phyloP scores from a whole-genome alignment of 2,113 vertebrate species.

The Passerina amoena region DNA sequence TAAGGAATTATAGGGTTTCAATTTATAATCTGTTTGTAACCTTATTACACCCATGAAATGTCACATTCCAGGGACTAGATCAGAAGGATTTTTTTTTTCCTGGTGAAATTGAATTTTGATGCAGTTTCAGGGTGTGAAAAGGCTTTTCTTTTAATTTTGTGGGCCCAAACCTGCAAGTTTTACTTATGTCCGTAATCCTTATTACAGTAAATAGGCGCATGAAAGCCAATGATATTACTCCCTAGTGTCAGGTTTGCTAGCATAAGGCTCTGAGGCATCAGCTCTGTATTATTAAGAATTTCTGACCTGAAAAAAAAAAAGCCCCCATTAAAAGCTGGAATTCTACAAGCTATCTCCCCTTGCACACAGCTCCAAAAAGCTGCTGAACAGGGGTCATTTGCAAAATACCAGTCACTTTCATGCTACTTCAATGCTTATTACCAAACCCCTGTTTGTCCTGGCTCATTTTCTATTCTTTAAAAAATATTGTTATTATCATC shows the following conservation, averaged over 20 bases:
- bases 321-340: background rate
- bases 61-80: constrained; percentile 72
- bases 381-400: constrained; percentile 35
- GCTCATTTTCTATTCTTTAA: background rate
- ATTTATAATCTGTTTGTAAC: constrained; percentile 75
- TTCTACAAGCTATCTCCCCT: constrained; percentile 13
- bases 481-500: background rate
- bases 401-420: constrained; percentile 44
- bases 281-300: constrained; percentile 47
- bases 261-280: constrained; percentile 33
- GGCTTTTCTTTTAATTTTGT: constrained; percentile 49
- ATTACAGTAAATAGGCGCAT: constrained; percentile 49
- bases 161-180: constrained; percentile 59
- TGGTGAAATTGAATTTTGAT: constrained; percentile 66
- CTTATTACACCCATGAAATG: constrained; percentile 74
- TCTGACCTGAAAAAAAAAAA: constrained; percentile 14
- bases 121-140: constrained; percentile 52
- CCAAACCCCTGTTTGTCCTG: background rate
- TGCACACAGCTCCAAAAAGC: constrained; percentile 11
- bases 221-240: constrained; percentile 52
- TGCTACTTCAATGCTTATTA: constrained; percentile 13
- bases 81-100: constrained; percentile 64
- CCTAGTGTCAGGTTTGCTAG: constrained; percentile 39
- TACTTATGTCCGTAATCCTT: constrained; percentile 47
- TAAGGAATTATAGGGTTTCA: constrained; percentile 72